Base-by-base conservation (phyloP, 2,797 vertebrate species). In the Syngnathus rostellatus region DNA sequence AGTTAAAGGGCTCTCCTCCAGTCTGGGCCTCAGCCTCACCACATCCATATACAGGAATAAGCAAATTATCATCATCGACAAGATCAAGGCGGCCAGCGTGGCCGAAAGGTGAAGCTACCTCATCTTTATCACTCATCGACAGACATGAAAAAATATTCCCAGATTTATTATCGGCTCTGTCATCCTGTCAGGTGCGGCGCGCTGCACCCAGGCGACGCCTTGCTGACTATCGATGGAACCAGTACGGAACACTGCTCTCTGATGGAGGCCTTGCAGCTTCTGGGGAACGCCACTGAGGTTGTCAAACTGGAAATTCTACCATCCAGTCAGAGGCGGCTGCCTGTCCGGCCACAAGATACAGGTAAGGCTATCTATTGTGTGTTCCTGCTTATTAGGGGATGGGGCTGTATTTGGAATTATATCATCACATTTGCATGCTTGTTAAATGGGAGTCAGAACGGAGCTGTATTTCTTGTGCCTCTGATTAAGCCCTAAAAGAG, bases 181-280 rank as follows among this genome's bases (percentile, higher is more conserved):
- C 23, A 12, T 57, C 12, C 21, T 3, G 37, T 57, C 64, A 99
- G 97, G 72, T 98, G 95, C 48, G 97, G 97, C 0, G 96, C 94
- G 0, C 73, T 99, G 83, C 94, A 93, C 0, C 65, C 91, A 2
- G 95, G 96, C 0, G 97, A 99, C 86, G 91, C 95, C 78, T 91
- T 99, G 68, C 90, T 99, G 69, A 93, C 95, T 61, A 99, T 99
- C n/a, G 94, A 99, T 4, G 95, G 95, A 62, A 95, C 94, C 31
- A 93, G 93, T 86, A 93, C 94, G 0, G 97, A 98, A 59, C 94
- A 94, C 87, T 99, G 95, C 83, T 94, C 95, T 0, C 79, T 97
- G 53, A 87, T 97, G 74, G 97, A 99, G 77, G 97, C 95, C 62
- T 93, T 93, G n/a, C 95, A 97, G 85, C 93, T 99, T 2, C 88